phyloP scores from a whole-genome alignment of 2,797 vertebrate species.

The Muraenolepis orangiensis region DNA sequence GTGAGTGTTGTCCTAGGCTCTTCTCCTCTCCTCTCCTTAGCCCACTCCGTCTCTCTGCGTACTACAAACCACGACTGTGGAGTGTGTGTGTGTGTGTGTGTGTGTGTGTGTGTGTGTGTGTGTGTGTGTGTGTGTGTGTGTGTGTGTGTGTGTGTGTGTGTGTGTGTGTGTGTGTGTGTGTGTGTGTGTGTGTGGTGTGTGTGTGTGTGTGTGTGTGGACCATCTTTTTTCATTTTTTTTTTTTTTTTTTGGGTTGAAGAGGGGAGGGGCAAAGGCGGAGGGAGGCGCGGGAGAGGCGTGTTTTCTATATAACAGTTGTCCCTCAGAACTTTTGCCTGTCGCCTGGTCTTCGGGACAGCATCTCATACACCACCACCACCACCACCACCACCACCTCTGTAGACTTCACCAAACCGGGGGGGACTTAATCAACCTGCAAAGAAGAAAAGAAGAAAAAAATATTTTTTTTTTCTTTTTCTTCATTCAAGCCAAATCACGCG shows the following conservation, averaged over 20 bases:
- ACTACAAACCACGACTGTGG: neutral
- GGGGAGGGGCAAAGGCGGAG: constrained; percentile 60
- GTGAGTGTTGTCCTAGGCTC: constrained; percentile 36
- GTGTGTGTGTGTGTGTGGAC: too few relatives aligned
- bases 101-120: too few relatives aligned
- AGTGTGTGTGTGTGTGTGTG: too few relatives aligned
- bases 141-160: too few relatives aligned
- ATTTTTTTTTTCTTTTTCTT: neutral
- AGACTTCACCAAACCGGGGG: constrained; percentile 69
- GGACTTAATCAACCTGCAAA: constrained; percentile 75
- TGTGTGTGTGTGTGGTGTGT: too few relatives aligned
- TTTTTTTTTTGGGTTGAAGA: constrained; percentile 53
- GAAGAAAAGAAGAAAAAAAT: neutral
- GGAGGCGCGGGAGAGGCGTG: constrained; percentile 75
- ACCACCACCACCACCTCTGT: constrained; percentile 75
- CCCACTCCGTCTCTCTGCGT: constrained; percentile 42
- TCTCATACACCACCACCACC: constrained; percentile 74
- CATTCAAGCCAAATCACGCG: constrained; percentile 64
- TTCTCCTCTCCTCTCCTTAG: too few relatives aligned
- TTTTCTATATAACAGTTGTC: constrained; percentile 83
- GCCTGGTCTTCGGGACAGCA: constrained; percentile 88
- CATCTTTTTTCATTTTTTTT: constrained; percentile 52
- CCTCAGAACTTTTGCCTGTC: constrained; percentile 84
- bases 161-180: too few relatives aligned
- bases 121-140: too few relatives aligned